These are phyloP conservation scores for Holacanthella duospinosa DNA, from an alignment of 2,888 invertebrate species.

Conservation along the genomic window DNA sequence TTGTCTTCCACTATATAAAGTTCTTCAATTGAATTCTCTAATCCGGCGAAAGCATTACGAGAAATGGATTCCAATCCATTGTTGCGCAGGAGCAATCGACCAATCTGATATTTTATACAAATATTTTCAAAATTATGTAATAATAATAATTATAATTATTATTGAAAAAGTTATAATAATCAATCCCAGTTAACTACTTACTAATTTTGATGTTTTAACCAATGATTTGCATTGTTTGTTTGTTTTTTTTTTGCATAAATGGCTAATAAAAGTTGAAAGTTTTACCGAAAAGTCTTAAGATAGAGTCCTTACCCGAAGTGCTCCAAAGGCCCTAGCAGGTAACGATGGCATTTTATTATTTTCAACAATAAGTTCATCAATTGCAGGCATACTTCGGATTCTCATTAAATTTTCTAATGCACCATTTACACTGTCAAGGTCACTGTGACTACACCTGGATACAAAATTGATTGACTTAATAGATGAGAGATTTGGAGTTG, in stretches of 20 bases:
- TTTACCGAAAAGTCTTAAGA: no score
- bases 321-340: conserved; percentile 66
- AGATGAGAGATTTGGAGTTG: no score
- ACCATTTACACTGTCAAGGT: conserved; percentile 45
- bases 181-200: no score
- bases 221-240: no score
- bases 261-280: no score
- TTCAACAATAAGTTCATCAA: conserved; percentile 77
- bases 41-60: conserved; percentile 65
- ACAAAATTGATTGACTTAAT: no score
- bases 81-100: conserved; percentile 66
- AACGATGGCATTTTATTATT: conserved; percentile 74
- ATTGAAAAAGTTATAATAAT: no score
- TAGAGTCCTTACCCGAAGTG: conserved; percentile 54
- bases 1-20: conserved; percentile 75
- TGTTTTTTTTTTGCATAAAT: no score
- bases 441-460: conserved; percentile 81
- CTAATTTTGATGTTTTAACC: neutral
- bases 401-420: conserved; percentile 37
- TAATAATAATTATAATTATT: no score
- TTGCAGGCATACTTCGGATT: conserved; percentile 42
- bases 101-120: conserved; percentile 24
- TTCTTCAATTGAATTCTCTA: conserved; percentile 66
- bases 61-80: conserved; percentile 72
- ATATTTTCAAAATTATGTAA: neutral